Conservation (phyloP, 2,888 invertebrate genomes). For the Eucera pruinosa region DNA sequence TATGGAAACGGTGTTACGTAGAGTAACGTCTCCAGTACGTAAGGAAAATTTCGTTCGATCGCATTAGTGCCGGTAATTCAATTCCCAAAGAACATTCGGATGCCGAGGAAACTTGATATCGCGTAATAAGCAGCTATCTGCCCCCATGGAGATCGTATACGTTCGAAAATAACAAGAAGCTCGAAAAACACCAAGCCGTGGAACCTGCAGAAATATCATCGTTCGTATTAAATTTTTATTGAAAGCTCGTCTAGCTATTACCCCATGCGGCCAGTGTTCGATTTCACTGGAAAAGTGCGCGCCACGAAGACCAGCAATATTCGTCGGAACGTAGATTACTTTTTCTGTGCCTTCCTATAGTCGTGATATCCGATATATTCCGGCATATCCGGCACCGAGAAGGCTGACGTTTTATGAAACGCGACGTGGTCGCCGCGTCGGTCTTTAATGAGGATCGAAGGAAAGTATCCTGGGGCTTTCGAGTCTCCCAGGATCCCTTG, state of each 20-base stretch:
- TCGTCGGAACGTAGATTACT: constrained; percentile 49
- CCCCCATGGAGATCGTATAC: background rate
- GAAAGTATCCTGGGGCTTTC: constrained; percentile 63
- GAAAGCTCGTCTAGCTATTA: constrained; percentile 27
- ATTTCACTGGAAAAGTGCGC: constrained; percentile 40
- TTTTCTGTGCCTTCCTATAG: constrained; percentile 26
- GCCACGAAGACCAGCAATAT: background rate
- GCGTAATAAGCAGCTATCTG: constrained; percentile 18
- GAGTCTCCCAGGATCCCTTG: constrained; percentile 48
- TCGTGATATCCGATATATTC: constrained; percentile 58
- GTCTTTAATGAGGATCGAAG: constrained; percentile 66
- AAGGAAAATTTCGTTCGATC: constrained; percentile 32
- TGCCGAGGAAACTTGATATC: constrained; percentile 17
- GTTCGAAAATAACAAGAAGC: constrained; percentile 15
- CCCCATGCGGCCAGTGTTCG: constrained; percentile 21
- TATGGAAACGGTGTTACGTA: constrained; percentile 2
- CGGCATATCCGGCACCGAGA: constrained; percentile 35
- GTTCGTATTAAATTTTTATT: constrained; percentile 30
- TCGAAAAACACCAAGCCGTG: constrained; percentile 1
- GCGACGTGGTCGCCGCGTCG: constrained; percentile 46
- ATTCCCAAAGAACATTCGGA: background rate
- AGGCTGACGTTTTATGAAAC: constrained; percentile 57
- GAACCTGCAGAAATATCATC: constrained; percentile 25
- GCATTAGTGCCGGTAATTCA: constrained; percentile 18
- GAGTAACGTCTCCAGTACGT: constrained; percentile 6